Conservation (phyloP, 53 echinoderm and acorn worm genomes). For the Henricia sp. region DNA sequence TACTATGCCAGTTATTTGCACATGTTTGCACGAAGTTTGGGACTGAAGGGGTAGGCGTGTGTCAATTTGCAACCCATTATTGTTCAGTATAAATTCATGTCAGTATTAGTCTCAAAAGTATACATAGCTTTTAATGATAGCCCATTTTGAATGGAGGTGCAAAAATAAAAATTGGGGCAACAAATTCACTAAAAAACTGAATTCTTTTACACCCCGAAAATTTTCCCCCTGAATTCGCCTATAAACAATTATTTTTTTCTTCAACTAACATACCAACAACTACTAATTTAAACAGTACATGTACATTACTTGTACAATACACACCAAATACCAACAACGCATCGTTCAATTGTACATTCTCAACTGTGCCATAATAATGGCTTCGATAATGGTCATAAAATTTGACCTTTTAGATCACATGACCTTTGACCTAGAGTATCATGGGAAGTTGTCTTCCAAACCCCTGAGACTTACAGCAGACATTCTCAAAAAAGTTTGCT, state of each 20-base stretch:
- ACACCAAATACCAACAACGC: slow-evolving; percentile 1
- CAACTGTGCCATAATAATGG: background rate
- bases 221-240: background rate
- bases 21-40: no score
- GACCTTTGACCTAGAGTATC: slow-evolving; percentile 29
- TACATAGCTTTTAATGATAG: no score
- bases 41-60: no score
- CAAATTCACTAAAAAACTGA: no score
- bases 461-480: slow-evolving; percentile 63
- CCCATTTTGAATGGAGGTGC: no score
- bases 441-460: slow-evolving; percentile 43
- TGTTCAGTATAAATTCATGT: no score
- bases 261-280: background rate
- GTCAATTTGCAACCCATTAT: no score
- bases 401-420: slow-evolving; percentile 44
- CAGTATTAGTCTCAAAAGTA: no score
- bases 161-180: no score
- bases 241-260: background rate
- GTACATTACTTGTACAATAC: background rate
- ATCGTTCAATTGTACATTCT: background rate
- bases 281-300: background rate
- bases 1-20: no score
- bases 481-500: slow-evolving; percentile 43
- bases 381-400: background rate
- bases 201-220: background rate